Evolutionary conservation across 2,888 invertebrate species (phyloP), one percentile per base, ranked within the genome.

Genomic region (Philonicus albiceps): DNA sequence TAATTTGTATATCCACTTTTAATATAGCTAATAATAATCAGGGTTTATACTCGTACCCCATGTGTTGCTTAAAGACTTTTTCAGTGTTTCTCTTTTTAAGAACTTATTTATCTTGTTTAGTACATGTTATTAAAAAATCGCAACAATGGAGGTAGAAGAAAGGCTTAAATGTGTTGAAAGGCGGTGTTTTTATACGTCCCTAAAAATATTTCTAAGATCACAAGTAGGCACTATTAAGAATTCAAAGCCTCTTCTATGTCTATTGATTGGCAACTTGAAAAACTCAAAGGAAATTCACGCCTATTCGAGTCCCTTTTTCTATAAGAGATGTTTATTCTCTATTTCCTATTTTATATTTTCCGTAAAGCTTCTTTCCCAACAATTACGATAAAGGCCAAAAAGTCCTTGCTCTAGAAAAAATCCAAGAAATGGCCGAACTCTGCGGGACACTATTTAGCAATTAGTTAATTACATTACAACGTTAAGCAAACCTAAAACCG

Each of bases 391-490:
- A 27, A 64, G 64, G 19, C 55, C 55, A 64, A 8, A 2, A 19
- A 53, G 64, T 64, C 27, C 22, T 22, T 27, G 64, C 64, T 64
- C 64, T 22, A 64, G 27, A 64, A 64, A 27, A 1, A 64, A 8
- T 27, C 64, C 27, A 64, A 64, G 64, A 64, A 64, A 64, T 27
- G 64, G 3, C 64, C 22, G 22, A 64, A 37, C 64, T 6, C 64
- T 22, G 27, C 22, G 64, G 64, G 64, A n/a, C 64, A 81, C 55
- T n/a, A n/a, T n/a, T n/a, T n/a, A 64, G 81, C 81, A 81, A 81
- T 81, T 81, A 81, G 81, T 81, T 81, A 81, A 81, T 81, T 81
- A 81, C 30, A n/a, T 37, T 81, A 49, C 30, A 16, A 49, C 49
- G 19, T 78, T 49, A 78, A 49, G 27, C 78, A 27, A 43, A 78